Percentiles rank a stretch among this genome's conserved stretches.
Conservation (phyloP, 2,888 invertebrate species). For the Digitonthophagus gazella region DNA sequence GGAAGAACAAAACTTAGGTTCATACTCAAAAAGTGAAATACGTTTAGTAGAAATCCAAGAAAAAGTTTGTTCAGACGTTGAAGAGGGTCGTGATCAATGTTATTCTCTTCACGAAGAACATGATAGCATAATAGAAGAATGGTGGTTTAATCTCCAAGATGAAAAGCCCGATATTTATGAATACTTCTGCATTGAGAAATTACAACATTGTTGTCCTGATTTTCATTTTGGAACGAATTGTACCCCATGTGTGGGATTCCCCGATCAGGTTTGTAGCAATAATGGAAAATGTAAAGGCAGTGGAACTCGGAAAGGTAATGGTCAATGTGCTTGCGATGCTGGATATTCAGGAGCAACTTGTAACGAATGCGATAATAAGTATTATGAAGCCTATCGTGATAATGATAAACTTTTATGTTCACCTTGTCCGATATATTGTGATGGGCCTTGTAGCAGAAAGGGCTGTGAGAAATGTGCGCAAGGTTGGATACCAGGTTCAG, state of each 20-base stretch:
- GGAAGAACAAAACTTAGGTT: constrained; percentile 84
- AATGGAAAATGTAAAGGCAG: constrained; percentile 78
- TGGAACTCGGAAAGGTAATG: constrained; percentile 91
- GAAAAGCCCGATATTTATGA: constrained; percentile 57
- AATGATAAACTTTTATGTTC: constrained; percentile 73
- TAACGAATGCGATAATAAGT: constrained; percentile 70
- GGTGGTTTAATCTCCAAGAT: constrained; percentile 74
- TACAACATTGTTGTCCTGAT: constrained; percentile 80
- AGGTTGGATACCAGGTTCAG: constrained; percentile 73
- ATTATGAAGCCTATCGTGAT: constrained; percentile 73
- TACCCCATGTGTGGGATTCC: constrained; percentile 72
- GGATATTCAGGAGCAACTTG: constrained; percentile 82
- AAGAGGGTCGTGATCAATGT: constrained; percentile 74
- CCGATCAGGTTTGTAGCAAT: constrained; percentile 71
- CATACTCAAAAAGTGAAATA: constrained; percentile 84
- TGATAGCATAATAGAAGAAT: constrained; percentile 79
- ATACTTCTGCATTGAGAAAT: constrained; percentile 77
- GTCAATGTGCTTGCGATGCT: constrained; percentile 79
- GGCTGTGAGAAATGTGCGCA: constrained; percentile 63
- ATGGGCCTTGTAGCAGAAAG: constrained; percentile 71
- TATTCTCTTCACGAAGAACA: constrained; percentile 80
- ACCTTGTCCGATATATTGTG: constrained; percentile 77
- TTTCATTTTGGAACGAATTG: constrained; percentile 83
- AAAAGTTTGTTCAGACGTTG: constrained; percentile 73
- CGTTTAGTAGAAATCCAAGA: constrained; percentile 90